Base-by-base conservation (phyloP, 2,113 vertebrate genomes). In the Trematocara stigmaticum region DNA sequence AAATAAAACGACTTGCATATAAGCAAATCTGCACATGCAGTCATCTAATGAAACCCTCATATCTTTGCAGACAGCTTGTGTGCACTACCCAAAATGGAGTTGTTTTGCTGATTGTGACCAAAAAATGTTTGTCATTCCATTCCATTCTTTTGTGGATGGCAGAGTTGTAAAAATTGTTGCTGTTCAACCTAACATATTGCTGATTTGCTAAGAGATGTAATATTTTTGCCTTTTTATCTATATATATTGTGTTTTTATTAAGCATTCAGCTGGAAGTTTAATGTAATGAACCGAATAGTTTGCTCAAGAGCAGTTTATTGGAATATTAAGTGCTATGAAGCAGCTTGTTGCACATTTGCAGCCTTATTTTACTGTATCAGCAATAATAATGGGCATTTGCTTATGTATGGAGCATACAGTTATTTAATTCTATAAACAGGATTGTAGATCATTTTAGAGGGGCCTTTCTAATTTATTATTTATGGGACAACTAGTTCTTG, bases 281-380 rank as follows among this genome's bases (percentile, higher is more conserved):
- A 84, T 78, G 31, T 64, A 10, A 12, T 78, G 20, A 82, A 15
- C 29, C 10, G 38, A 86, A 57, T 13, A 34, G 15, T 74, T 13
- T 34, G 31, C 31, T 12, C 31, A 56, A 74, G 11, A 53, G 59
- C 10, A 49, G 16, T 78, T 79, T 61, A 47, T 69, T 51, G 83
- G 8, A 20, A 31, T 82, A 57, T 61, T 38, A 84, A 64, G 51
- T 35, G 35, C 84, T 87, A 40, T 66, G 52, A 81, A 53, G 85
- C 81, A 85, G 91, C 84, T 84, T 81, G 82, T 89, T 90, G 89
- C 87, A 91, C 74, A 84, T 90, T 83, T 61, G 10, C 61, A 81
- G 47, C 85, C 47, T 86, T 69, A 31, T 61, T 45, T 64, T 55
- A 79, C 53, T 69, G 13, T 82, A 40, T 49, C 34, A 71, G 20